A percentile compares a stretch with the other conserved stretches of the same genome.
Conservation (phyloP, 2,113 vertebrate genomes). For the Bubo blakistoni region DNA sequence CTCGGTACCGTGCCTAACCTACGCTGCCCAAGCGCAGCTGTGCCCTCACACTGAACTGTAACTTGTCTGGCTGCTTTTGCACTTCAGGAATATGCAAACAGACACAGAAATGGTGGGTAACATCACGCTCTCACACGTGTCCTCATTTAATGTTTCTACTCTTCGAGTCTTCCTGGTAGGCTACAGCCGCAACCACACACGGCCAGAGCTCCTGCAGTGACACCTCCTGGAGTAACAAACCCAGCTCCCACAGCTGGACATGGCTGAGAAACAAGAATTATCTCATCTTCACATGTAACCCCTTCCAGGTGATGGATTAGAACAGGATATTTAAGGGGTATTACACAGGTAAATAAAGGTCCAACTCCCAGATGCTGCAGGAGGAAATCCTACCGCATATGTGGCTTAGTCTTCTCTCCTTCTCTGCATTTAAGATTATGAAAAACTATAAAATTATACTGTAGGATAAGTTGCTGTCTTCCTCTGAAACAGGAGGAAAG, state of each 20-base stretch:
- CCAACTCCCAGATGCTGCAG: not conserved
- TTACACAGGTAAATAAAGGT: not conserved
- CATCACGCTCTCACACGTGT: fast-evolving
- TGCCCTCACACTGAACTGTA: not conserved
- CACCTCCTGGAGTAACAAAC: fast-evolving
- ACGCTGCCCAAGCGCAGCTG: fast-evolving
- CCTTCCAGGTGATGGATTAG: not conserved
- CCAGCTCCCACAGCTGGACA: not conserved
- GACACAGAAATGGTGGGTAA: not conserved
- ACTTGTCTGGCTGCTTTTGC: not conserved
- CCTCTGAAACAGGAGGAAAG: not conserved
- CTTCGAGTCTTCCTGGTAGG: not conserved
- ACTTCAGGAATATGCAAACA: not conserved
- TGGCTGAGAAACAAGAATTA: not conserved
- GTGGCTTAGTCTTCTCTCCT: not conserved
- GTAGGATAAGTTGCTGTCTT: not conserved
- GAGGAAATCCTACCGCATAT: not conserved
- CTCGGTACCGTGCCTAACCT: not conserved
- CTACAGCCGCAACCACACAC: fast-evolving
- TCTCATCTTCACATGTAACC: not conserved
- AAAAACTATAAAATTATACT: not conserved
- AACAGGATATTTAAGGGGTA: not conserved
- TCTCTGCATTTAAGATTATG: not conserved
- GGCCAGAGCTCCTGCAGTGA: not conserved
- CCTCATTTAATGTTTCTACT: not conserved